Evolutionary conservation across 1,140 invertebrate genomes (phyloP), one percentile per base, ranked within the genome.

Genomic region (Adelges cooleyi): DNA sequence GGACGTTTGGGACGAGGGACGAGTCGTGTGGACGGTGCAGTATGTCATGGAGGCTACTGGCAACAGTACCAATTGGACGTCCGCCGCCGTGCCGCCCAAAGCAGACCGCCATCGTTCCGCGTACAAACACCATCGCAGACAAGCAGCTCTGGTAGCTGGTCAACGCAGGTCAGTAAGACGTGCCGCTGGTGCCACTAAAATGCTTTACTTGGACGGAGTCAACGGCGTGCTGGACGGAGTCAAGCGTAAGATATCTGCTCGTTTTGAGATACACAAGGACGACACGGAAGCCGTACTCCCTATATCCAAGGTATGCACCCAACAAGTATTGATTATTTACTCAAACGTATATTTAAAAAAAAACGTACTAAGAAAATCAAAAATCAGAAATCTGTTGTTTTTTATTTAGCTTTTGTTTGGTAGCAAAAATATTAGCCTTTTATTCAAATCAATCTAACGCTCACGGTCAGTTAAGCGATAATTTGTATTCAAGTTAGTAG

Each of bases 231-330:
- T 62, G 66, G 66, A 68, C 9, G 36, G 40, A 5, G 29, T 59
- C 17, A 71, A 69, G 42, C 68, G 79, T 42, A 91, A 89, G 72
- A 75, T 89, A n/a, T 84, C 85, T 48, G 86, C 88, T 4, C 79
- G 87, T 67, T 80, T 95, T 3, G 88, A 93, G 73, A 89, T 95
- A 69, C 89, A 93, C 72, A 95, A 95, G 75, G 92, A 96, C 74
- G 89, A 94, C 72, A 91, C 93, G 40, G 90, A 95, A 76, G 88
- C 90, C 2, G 90, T 96, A 25, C 79, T 96, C 23, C 91, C 92
- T 6, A 94, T 96, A 72, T 90, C 92, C 36, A 95, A 95, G 85
- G 91, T 92, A 78, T 75, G 72, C n/a, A n/a, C n/a, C n/a, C n/a
- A n/a, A n/a, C n/a, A n/a, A n/a, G n/a, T n/a, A n/a, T 68, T 27